Percentiles rank a stretch among this genome's conserved stretches.
phyloP scores from a whole-genome alignment of 1,140 invertebrate species.

The Notospermus geniculatus region DNA sequence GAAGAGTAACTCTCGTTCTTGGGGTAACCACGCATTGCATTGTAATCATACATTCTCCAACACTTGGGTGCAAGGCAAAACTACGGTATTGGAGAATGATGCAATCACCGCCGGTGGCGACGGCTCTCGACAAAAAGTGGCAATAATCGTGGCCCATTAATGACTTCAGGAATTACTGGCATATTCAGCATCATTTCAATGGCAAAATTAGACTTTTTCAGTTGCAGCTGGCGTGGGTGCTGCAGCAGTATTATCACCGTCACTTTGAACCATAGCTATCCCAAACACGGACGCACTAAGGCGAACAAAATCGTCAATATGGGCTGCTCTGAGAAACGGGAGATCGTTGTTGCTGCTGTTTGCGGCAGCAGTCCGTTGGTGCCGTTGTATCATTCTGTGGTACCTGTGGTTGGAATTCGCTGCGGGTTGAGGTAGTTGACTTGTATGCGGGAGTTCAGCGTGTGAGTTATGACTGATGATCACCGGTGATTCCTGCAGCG shows the following conservation, averaged over 20 bases:
- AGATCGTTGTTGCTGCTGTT: not conserved
- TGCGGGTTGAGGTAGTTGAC: not conserved
- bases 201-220: too few relatives aligned
- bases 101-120: too few relatives aligned
- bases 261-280: not conserved
- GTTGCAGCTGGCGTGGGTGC: not conserved
- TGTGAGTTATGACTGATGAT: slow-evolving; percentile 14
- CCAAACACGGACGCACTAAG: slow-evolving; percentile 3
- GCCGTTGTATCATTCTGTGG: not conserved
- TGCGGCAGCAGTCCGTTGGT: not conserved
- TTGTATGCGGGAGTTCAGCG: too few relatives aligned
- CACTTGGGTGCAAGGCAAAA: too few relatives aligned
- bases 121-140: too few relatives aligned
- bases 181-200: too few relatives aligned
- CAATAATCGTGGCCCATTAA: too few relatives aligned
- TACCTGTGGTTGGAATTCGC: not conserved
- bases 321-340: not conserved
- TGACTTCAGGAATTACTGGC: too few relatives aligned
- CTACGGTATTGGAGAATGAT: too few relatives aligned
- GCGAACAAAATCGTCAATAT: slow-evolving; percentile 1
- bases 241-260: slow-evolving; percentile 1
- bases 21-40: too few relatives aligned
- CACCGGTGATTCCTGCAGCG: slow-evolving; percentile 35
- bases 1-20: too few relatives aligned
- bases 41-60: too few relatives aligned